These are phyloP conservation scores for Bombus difficillimus DNA, from an alignment of 1,140 invertebrate genomes.

Conservation along the genomic window DNA sequence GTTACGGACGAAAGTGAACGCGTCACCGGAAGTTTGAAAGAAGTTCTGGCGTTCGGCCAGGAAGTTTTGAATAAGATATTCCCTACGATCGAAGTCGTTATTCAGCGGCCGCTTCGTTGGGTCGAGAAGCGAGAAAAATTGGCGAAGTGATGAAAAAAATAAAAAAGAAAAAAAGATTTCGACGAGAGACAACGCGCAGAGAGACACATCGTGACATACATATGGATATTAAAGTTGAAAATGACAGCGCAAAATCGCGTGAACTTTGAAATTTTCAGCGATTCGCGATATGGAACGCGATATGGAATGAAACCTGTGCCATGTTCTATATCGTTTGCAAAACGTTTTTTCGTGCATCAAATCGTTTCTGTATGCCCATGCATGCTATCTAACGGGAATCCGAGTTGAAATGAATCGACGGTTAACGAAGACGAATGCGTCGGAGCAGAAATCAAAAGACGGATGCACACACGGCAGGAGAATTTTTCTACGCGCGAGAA, in stretches of 20 bases:
- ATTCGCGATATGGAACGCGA: not conserved
- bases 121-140: not conserved
- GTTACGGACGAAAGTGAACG: conserved; percentile 45
- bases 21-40: conserved; percentile 38
- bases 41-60: conserved; percentile 35
- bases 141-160: not conserved
- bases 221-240: conserved; percentile 12
- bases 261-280: not conserved
- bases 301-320: not conserved
- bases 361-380: too few relatives aligned
- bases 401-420: not conserved
- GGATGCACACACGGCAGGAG: too few relatives aligned
- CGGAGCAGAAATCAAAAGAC: not conserved
- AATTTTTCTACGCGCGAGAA: not conserved
- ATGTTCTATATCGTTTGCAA: not conserved
- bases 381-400: too few relatives aligned
- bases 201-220: too few relatives aligned
- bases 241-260: not conserved
- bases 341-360: not conserved
- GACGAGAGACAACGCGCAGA: too few relatives aligned
- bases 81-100: conserved; percentile 25
- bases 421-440: conserved; percentile 21
- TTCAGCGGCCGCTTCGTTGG: not conserved
- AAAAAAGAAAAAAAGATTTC: not conserved
- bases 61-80: conserved; percentile 19